Conservation (phyloP, 1,140 invertebrate genomes). For the Microplitis demolitor region DNA sequence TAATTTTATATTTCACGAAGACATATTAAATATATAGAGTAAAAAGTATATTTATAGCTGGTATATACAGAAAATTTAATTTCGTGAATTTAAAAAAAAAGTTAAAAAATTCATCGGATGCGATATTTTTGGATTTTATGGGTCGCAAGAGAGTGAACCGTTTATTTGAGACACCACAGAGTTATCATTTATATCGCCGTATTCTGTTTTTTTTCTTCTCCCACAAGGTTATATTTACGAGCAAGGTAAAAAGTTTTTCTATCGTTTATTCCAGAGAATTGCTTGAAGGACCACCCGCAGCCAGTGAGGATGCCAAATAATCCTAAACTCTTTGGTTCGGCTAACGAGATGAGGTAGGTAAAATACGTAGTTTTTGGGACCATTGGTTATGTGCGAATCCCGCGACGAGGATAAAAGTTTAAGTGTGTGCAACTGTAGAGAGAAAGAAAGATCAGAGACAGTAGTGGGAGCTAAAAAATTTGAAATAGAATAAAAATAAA, state of each 20-base stretch:
- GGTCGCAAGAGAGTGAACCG: neutral
- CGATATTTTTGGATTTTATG: neutral
- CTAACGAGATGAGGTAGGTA: constrained; percentile 10
- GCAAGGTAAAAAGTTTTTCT: neutral
- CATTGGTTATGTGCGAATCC: neutral
- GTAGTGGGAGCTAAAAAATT: neutral
- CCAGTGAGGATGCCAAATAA: constrained; percentile 3
- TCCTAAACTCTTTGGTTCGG: constrained; percentile 8
- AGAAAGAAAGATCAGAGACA: neutral
- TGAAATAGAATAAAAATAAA: neutral
- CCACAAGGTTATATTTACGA: neutral
- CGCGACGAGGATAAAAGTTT: neutral
- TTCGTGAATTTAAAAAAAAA: neutral
- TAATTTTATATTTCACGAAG: too few species aligned
- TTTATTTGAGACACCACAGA: neutral
- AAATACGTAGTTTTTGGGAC: constrained; percentile 6
- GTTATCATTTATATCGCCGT: neutral
- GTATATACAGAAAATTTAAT: neutral
- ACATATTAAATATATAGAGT: too few species aligned
- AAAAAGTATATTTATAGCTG: too few species aligned
- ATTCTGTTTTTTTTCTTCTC: neutral
- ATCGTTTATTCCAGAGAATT: neutral
- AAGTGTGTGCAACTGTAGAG: neutral
- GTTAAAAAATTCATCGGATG: neutral
- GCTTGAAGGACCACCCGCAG: neutral